phyloP scores from a whole-genome alignment of 2,888 invertebrate species.

The Carcina quercana region DNA sequence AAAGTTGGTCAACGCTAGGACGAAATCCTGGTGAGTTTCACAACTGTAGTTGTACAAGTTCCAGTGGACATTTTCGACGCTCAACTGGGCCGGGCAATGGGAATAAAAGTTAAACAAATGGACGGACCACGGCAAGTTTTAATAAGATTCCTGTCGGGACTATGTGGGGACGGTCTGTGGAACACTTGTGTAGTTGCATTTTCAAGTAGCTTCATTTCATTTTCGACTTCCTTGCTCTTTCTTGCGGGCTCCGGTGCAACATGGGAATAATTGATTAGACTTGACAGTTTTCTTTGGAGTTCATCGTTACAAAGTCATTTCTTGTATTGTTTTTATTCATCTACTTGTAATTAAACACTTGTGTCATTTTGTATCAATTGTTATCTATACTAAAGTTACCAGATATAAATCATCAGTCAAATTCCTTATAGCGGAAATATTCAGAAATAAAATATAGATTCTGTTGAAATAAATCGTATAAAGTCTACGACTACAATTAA shows the following conservation, averaged over 20 bases:
- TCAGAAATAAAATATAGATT: no score
- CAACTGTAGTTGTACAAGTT: not conserved
- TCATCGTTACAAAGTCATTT: not conserved
- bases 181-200: not conserved
- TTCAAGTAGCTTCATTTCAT: no score
- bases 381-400: no score
- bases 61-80: conserved; percentile 4
- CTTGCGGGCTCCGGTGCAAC: no score
- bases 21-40: not conserved
- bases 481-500: no score
- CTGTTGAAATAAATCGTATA: no score
- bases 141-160: conserved; percentile 13
- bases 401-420: no score
- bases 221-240: no score
- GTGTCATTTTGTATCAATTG: no score
- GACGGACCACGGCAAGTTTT: conserved; percentile 13
- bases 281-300: not conserved
- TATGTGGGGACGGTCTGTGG: not conserved
- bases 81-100: conserved; percentile 8
- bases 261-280: not conserved
- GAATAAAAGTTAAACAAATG: conserved; percentile 17
- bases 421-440: no score
- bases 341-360: no score
- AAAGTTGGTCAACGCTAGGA: not conserved
- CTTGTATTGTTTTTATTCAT: no score